Evolutionary conservation across 2,113 vertebrate species (phyloP).

Genomic region (Bathybates hornii): DNA sequence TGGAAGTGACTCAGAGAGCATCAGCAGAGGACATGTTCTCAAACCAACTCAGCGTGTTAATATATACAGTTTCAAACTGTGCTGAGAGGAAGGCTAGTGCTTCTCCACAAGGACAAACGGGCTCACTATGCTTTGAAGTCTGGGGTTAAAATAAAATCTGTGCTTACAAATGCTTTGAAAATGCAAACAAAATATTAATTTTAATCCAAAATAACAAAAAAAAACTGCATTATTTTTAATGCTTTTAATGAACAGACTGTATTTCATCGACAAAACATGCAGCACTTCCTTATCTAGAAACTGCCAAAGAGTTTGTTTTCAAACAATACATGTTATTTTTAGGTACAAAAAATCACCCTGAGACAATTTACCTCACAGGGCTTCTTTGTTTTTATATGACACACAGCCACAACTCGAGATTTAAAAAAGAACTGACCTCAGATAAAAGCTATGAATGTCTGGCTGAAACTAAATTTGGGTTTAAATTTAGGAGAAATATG

Average conservation of each 20-base stretch:
- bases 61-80: not conserved
- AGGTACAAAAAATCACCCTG: not conserved
- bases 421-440: not conserved
- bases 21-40: slow-evolving; percentile 1
- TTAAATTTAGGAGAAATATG: not conserved
- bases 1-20: slow-evolving; percentile 34
- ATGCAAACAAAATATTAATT: rapidly evolving
- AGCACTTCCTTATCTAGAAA: not conserved
- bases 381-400: not conserved
- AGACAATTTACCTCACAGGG: not conserved
- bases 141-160: not conserved
- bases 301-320: not conserved
- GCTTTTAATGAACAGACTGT: not conserved
- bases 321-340: not conserved
- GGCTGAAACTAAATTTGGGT: not conserved
- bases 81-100: not conserved
- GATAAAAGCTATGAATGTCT: not conserved
- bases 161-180: rapidly evolving
- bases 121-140: not conserved
- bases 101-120: slow-evolving; percentile 6
- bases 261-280: not conserved
- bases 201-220: not conserved
- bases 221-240: rapidly evolving
- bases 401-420: not conserved
- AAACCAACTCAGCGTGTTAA: not conserved